Conservation (phyloP, 2,797 vertebrate species). For the Coccyzus lansbergi region DNA sequence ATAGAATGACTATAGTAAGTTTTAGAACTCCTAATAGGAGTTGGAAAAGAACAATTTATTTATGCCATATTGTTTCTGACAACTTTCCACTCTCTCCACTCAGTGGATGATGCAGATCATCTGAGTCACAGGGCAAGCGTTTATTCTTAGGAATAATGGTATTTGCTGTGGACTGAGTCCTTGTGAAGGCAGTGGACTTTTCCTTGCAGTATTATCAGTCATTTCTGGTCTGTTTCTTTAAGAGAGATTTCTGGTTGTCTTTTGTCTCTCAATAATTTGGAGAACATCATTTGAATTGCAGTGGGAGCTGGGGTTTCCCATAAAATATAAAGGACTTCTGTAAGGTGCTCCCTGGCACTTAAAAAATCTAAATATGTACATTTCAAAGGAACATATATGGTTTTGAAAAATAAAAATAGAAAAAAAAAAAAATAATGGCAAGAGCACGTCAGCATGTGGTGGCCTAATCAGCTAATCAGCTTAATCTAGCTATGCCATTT, state of each 20-base stretch:
- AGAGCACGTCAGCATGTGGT: neutral
- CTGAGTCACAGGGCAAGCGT: neutral
- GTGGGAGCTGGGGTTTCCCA: neutral
- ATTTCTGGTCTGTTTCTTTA: neutral
- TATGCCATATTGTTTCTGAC: neutral
- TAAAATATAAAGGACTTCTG: neutral
- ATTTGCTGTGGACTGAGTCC: neutral
- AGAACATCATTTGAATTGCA: neutral
- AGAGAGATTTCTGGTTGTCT: neutral
- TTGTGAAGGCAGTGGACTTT: neutral
- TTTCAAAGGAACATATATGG: neutral
- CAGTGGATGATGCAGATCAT: neutral
- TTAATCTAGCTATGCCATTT: neutral
- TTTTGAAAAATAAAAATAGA: neutral
- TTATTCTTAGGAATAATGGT: neutral
- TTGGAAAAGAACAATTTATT: neutral
- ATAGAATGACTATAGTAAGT: neutral
- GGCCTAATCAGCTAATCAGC: neutral
- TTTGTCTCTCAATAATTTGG: neutral
- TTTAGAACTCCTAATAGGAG: neutral
- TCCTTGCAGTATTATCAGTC: neutral
- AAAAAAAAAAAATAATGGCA: neutral
- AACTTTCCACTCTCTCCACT: neutral
- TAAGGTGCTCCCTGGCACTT: neutral
- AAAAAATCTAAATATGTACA: neutral